These are phyloP conservation scores for honey bee (Apis mellifera) DNA, from an alignment of 1,140 invertebrate genomes.

Conservation along the genomic window Amel_HAv3.1 CM009939.2:6767501-6768000, in stretches of 20 bases:
- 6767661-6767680: too few relatives aligned
- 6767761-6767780: constrained; percentile 46
- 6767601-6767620: too few relatives aligned
- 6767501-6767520: background rate
- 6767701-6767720: background rate
- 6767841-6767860: constrained; percentile 80
- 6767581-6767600: too few relatives aligned
- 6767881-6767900: constrained; percentile 72
- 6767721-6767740: background rate
- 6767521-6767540: too few relatives aligned
- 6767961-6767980: background rate
- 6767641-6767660: too few relatives aligned
- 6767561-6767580: too few relatives aligned
- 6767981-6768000: background rate
- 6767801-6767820: constrained; percentile 74
- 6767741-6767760: constrained; percentile 40
- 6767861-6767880: constrained; percentile 80
- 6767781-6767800: constrained; percentile 76
- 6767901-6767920: constrained; percentile 65
- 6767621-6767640: too few relatives aligned
- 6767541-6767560: too few relatives aligned
- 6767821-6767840: constrained; percentile 80
- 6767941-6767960: background rate
- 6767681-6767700: too few relatives aligned
- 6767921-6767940: constrained; percentile 10